A percentile compares a stretch with the other conserved stretches of the same genome.
Evolutionary conservation across 2,113 vertebrate genomes (phyloP).

Genomic region (Numida meleagris): DNA sequence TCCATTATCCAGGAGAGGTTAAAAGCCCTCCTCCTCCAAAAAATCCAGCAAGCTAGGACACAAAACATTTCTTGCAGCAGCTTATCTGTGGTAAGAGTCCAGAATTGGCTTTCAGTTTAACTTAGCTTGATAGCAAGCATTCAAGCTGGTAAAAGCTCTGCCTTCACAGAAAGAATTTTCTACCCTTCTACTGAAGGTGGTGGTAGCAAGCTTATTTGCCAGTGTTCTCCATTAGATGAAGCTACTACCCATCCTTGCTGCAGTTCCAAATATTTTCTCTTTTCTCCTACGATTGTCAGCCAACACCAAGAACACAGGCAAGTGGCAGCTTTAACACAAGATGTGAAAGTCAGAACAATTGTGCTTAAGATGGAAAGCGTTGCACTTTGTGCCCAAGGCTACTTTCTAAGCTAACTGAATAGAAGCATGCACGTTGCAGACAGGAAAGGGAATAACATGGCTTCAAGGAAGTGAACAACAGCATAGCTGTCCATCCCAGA

Average conservation of each 20-base stretch:
- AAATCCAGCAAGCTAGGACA: background rate
- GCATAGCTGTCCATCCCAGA: background rate
- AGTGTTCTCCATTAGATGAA: background rate
- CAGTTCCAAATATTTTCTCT: background rate
- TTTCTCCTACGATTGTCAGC: background rate
- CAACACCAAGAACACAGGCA: background rate
- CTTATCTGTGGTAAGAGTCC: background rate
- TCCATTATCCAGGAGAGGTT: background rate
- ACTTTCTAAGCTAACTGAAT: background rate
- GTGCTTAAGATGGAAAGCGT: background rate
- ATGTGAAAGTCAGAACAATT: background rate
- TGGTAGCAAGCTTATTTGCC: background rate
- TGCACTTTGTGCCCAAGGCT: background rate
- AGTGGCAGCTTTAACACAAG: background rate
- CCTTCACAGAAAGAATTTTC: background rate
- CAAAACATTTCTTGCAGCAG: background rate
- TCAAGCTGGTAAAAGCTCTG: background rate
- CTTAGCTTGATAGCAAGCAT: background rate
- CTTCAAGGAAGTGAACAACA: accelerated
- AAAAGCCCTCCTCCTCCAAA: background rate
- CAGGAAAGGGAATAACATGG: background rate
- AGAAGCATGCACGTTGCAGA: background rate
- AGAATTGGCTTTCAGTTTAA: background rate
- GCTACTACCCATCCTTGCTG: background rate
- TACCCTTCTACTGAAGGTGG: background rate